These are phyloP conservation scores for Sebastes itinus DNA, from an alignment of 2,797 vertebrate genomes.

Conservation along the genomic window DNA sequence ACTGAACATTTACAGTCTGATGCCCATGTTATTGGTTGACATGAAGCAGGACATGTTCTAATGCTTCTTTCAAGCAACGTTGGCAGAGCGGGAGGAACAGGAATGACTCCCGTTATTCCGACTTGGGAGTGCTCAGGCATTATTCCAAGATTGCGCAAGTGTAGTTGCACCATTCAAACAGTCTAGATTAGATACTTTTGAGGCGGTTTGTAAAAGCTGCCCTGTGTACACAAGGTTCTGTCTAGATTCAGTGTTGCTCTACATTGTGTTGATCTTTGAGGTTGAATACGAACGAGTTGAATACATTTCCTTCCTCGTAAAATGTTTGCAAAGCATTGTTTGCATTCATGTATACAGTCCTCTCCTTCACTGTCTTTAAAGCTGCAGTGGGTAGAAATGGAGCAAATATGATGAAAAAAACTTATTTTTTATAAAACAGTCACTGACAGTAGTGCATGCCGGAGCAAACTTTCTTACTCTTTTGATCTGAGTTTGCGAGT, in stretches of 20 bases:
- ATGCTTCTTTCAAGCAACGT: background rate
- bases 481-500: too few species aligned
- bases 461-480: too few species aligned
- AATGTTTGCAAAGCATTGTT: background rate
- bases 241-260: background rate
- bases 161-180: background rate
- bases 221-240: background rate
- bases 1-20: background rate
- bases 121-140: background rate
- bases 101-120: background rate
- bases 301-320: background rate
- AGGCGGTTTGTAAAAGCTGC: background rate
- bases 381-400: background rate
- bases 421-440: too few species aligned
- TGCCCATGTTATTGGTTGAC: background rate
- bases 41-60: background rate
- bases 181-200: background rate
- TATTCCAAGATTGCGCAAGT: background rate
- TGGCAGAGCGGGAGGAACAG: background rate
- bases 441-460: too few species aligned
- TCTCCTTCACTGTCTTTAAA: background rate
- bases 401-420: too few species aligned
- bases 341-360: background rate
- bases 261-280: background rate
- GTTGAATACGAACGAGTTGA: background rate